Conservation (phyloP, 2,797 vertebrate species). For the Okamejei kenojei region DNA sequence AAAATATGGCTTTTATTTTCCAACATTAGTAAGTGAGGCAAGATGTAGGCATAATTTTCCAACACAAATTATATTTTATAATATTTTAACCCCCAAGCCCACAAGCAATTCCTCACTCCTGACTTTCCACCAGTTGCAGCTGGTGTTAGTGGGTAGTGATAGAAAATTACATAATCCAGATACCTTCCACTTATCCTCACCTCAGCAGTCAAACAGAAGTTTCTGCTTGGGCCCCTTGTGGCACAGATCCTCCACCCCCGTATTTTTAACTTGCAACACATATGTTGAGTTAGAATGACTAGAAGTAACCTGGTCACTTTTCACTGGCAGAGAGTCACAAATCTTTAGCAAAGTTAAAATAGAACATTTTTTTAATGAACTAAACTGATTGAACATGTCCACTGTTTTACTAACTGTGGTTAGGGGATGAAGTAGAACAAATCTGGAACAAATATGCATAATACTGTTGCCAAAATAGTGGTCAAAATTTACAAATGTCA, state of each 20-base stretch:
- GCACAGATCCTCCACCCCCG: neutral
- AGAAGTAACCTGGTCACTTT: neutral
- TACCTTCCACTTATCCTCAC: neutral
- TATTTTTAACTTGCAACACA: neutral
- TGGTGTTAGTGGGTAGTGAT: neutral
- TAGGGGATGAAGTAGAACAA: neutral
- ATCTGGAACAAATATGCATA: neutral
- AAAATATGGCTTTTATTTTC: neutral
- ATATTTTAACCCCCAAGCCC: neutral
- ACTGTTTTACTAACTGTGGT: neutral
- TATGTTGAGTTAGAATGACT: neutral
- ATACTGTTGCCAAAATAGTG: neutral
- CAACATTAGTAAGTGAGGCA: neutral
- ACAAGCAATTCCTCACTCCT: neutral
- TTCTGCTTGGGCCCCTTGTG: neutral
- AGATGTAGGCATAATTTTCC: neutral
- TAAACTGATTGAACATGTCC: slow-evolving; percentile 1
- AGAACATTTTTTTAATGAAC: neutral
- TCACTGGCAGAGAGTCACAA: neutral
- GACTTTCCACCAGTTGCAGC: neutral
- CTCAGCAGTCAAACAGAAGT: neutral
- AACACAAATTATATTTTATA: neutral
- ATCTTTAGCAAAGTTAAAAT: neutral
- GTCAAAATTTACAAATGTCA: neutral
- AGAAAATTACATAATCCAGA: neutral